Percentiles rank a stretch among this genome's conserved stretches.
Evolutionary conservation across 1,140 invertebrate species (phyloP).

Genomic region (Pogonus chalceus): DNA sequence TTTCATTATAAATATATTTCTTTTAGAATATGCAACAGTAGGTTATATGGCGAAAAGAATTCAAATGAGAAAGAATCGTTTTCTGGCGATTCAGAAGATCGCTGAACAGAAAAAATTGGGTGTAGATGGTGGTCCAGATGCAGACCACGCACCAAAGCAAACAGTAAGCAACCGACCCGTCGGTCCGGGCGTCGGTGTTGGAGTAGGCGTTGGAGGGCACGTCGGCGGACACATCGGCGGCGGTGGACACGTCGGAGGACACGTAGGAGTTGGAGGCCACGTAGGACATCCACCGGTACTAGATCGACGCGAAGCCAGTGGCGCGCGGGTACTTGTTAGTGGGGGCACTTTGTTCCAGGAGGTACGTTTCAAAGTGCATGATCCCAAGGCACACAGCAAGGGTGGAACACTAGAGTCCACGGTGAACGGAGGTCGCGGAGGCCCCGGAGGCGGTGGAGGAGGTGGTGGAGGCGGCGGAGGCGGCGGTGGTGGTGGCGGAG

Average conservation of each 20-base stretch:
- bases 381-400: constrained; percentile 84
- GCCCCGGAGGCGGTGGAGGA: constrained; percentile 50
- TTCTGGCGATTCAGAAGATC: constrained; percentile 78
- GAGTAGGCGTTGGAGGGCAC: no score
- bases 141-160: constrained; percentile 63
- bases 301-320: not conserved
- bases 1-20: not conserved
- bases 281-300: constrained; percentile 24
- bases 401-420: constrained; percentile 83
- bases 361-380: constrained; percentile 88
- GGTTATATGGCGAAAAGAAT: constrained; percentile 93
- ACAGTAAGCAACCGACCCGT: constrained; percentile 52
- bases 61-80: constrained; percentile 87
- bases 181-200: constrained; percentile 25
- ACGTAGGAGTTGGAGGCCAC: constrained; percentile 35
- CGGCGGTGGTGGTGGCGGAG: constrained; percentile 31
- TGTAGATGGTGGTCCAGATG: constrained; percentile 56
- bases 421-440: constrained; percentile 64
- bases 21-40: constrained; percentile 84
- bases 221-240: constrained; percentile 27
- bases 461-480: constrained; percentile 35
- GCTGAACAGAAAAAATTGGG: constrained; percentile 78
- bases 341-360: constrained; percentile 74
- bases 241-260: constrained; percentile 29
- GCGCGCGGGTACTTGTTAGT: constrained; percentile 53